A percentile compares a stretch with the other conserved stretches of the same genome.
Conservation (phyloP, 2,888 invertebrate genomes). For the Halictus quadricinctus region DNA sequence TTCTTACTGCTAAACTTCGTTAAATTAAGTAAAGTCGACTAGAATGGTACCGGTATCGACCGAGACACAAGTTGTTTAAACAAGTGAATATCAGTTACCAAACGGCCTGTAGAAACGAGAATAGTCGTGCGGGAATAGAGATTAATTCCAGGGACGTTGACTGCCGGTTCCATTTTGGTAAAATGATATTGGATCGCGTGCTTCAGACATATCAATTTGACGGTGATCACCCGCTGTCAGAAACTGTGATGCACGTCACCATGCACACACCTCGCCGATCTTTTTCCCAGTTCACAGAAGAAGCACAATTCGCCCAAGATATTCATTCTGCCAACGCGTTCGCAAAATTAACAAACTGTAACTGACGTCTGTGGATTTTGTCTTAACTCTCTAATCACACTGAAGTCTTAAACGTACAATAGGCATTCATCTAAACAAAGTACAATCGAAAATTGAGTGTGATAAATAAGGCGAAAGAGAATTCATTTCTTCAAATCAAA, state of each 20-base stretch:
- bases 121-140: background rate
- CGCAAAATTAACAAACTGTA: background rate
- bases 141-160: slow-evolving; percentile 43
- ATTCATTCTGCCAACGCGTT: too few species aligned
- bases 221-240: slow-evolving; percentile 47
- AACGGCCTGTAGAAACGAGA: background rate
- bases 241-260: slow-evolving; percentile 41
- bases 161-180: slow-evolving; percentile 51
- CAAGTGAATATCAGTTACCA: background rate
- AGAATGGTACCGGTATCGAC: background rate
- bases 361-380: background rate
- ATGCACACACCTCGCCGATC: slow-evolving; percentile 15
- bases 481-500: background rate
- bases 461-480: background rate
- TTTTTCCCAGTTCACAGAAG: slow-evolving; percentile 8
- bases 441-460: background rate
- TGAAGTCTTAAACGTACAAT: background rate
- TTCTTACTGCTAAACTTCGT: background rate
- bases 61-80: background rate
- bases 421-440: too few species aligned
- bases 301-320: background rate
- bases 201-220: slow-evolving; percentile 54
- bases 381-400: background rate
- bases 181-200: slow-evolving; percentile 57
- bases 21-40: background rate